Base-by-base conservation (phyloP, 2,113 vertebrate species). In the Urocynchramus pylzowi region DNA sequence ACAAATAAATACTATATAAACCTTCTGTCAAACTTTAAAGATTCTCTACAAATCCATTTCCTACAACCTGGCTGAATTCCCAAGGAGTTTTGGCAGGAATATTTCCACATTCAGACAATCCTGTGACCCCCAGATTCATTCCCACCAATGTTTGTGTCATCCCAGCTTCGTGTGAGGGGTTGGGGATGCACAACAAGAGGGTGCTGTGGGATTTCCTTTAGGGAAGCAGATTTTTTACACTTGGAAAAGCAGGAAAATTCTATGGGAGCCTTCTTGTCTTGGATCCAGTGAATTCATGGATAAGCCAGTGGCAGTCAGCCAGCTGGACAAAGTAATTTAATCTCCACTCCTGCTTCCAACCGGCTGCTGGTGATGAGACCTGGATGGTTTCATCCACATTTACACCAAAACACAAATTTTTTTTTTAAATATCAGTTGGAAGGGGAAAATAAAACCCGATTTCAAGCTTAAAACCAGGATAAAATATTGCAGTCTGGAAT, bases 261-360 rank as follows among this genome's bases (percentile, higher is more conserved):
- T 7, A 5, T 7, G 33, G 45, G 87, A 91, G 18, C 8, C 21
- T 81, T 45, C 65, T 88, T 60, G 49, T 85, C 83, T 54, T 12
- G 2, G 52, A 74, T 68, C 61, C 65, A 84, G 79, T 17, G 53
- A 96, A 94, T 78, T 94, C 87, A 63, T n/a, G 89, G 85, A 54
- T 79, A 90, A 95, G 44, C 69, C 96, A 68, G 80, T 96, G 97
- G 97, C 96, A 89, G 90, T 82, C 74, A 84, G 97, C 97, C 97
- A 97, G 78, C 11, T 53, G 73, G 90, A 73, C 35, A 41, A 57
- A 45, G 68, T 37, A 49, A 77, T 74, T 67, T 60, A 60, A 96
- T 68, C 87, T 67, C 93, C 96, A 93, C 90, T 97, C 95, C 93
- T 83, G 85, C 81, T 94, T 97, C 93, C 91, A 96, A 27, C 30